phyloP scores from a whole-genome alignment of 2,888 invertebrate species.

The Leuctra nigra region DNA sequence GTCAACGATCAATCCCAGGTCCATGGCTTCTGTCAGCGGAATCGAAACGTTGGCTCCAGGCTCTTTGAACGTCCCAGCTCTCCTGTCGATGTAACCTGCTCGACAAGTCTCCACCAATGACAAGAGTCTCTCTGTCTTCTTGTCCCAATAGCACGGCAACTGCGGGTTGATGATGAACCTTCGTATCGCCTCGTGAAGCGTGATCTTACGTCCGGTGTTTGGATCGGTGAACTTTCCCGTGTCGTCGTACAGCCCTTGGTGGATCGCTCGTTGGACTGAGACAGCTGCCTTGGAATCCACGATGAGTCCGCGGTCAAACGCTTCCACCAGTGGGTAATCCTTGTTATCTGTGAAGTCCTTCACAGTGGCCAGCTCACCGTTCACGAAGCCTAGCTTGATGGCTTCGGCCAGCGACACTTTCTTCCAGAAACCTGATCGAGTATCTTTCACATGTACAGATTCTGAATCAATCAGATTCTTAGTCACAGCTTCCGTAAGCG shows the following conservation, averaged over 20 bases:
- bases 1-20: conserved; percentile 73
- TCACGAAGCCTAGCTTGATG: conserved; percentile 65
- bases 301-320: conserved; percentile 71
- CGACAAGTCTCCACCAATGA: conserved; percentile 75
- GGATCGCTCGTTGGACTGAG: conserved; percentile 75
- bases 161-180: conserved; percentile 73
- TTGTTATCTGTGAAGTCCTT: conserved; percentile 58
- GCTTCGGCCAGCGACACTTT: conserved; percentile 74
- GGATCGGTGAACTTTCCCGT: conserved; percentile 80
- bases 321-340: conserved; percentile 65
- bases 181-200: conserved; percentile 76
- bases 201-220: conserved; percentile 67
- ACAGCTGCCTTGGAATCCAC: conserved; percentile 75
- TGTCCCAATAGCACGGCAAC: conserved; percentile 74
- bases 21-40: conserved; percentile 66
- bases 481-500: conserved; percentile 75
- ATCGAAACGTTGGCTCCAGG: conserved; percentile 59
- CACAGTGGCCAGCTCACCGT: conserved; percentile 51
- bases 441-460: conserved; percentile 75
- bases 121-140: conserved; percentile 61
- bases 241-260: conserved; percentile 79
- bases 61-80: conserved; percentile 70
- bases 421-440: conserved; percentile 65
- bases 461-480: conserved; percentile 75
- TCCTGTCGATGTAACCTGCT: conserved; percentile 70